Base-by-base conservation (phyloP, 1,140 invertebrate species). In the Matsumurasca onukii region DNA sequence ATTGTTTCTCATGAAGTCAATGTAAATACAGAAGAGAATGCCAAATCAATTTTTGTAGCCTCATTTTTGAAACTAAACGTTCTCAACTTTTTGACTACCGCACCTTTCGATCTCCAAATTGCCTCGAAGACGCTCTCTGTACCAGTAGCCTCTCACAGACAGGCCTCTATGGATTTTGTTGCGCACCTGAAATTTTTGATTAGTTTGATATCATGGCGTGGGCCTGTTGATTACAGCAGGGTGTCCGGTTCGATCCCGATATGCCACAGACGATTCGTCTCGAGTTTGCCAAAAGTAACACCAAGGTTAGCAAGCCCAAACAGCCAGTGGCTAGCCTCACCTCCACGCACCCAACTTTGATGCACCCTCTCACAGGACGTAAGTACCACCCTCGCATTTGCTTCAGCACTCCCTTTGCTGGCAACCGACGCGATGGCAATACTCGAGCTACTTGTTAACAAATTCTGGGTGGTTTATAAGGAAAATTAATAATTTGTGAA, bases 271-370 rank as follows among this genome's bases (percentile, higher is more conserved):
- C 97, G 79, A 96, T 99, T 86, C 91, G 98, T 82, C 91, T 99
- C 87, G 98, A 99, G 90, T 99, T 99, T 90, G 98, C 98, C 86
- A 98, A 99, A 90, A 98, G 97, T 89, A 99, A 99, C 90, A 99
- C 98, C 83, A 99, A 99, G 91, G 98, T 99, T 86, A 98, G 95
- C 88, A 99, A 99, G 89, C 97, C 97, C 82, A 99, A 99, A 89
- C 93, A 95, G 88, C 90, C 92, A 83, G 88, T 93, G 80, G 93
- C 94, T 86, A 87, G 89, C 92, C 82, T 84, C 84, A 88, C 94
- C 92, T 82, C 88, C 87, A 82, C 88, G 89, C 88, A 95, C 89
- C 94, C 94, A 85, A 93, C 94, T 88, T 91, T 97, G 86, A 95
- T 97, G 89, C 94, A 97, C 91, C 94, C 94, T 84, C 91, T 98